Percentiles rank a stretch among this genome's conserved stretches.
Evolutionary conservation across 2,797 vertebrate species (phyloP).

Genomic region (Lepilemur septentrionalis): DNA sequence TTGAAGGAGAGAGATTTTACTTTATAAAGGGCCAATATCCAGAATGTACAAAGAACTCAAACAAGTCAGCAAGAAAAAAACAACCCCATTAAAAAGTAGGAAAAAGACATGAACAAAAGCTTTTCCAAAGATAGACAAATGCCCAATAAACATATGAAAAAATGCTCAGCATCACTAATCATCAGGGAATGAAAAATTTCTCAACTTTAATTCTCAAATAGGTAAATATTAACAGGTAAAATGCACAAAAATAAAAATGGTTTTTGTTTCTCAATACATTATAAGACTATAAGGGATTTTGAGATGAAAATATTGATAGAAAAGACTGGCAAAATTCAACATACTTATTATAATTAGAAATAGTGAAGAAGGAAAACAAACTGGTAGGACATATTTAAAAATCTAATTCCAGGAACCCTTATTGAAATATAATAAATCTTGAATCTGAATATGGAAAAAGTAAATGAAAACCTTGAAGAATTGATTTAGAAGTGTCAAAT

Average conservation of each 20-base stretch:
- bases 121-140: too few relatives aligned
- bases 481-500: not conserved
- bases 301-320: not conserved
- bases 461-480: not conserved
- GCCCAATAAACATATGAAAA: too few relatives aligned
- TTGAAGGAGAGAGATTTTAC: not conserved
- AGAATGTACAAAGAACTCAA: too few relatives aligned
- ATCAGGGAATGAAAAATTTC: not conserved
- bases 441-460: not conserved
- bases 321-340: not conserved
- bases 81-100: too few relatives aligned
- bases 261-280: not conserved
- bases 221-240: not conserved
- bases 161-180: too few relatives aligned
- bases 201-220: not conserved
- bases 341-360: not conserved
- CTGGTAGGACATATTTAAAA: not conserved
- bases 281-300: not conserved
- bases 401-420: not conserved
- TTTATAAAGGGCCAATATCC: not conserved
- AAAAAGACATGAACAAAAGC: too few relatives aligned
- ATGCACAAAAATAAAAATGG: not conserved
- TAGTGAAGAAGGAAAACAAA: not conserved
- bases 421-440: not conserved
- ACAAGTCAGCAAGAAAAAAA: too few relatives aligned